Evolutionary conservation across 2,797 vertebrate genomes (phyloP).

Genomic region (Apodemus agrarius): DNA sequence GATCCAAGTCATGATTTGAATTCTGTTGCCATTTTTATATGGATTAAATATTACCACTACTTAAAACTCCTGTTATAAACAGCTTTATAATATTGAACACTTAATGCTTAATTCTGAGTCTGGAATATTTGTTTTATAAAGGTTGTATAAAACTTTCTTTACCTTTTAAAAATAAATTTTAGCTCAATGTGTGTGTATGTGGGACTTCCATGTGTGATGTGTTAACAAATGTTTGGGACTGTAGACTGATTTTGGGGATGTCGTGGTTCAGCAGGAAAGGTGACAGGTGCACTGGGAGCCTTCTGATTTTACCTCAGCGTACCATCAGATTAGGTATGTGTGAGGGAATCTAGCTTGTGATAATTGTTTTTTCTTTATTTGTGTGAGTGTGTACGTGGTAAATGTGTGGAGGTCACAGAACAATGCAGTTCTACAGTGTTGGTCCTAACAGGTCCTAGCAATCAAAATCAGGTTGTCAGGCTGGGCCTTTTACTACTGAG

Average conservation of each 20-base stretch:
- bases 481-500: background rate
- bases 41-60: constrained; percentile 81
- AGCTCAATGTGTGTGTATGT: constrained; percentile 70
- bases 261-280: background rate
- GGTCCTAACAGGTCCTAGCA: background rate
- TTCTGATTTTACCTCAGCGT: background rate
- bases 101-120: constrained; percentile 72
- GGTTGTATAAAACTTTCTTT: constrained; percentile 68
- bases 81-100: constrained; percentile 86
- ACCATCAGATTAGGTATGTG: background rate
- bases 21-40: constrained; percentile 84
- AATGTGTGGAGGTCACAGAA: background rate
- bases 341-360: background rate
- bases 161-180: constrained; percentile 86
- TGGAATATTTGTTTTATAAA: constrained; percentile 80
- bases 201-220: background rate
- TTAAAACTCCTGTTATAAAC: constrained; percentile 82
- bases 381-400: too few relatives aligned
- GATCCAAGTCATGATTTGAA: constrained; percentile 80
- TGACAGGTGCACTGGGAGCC: background rate
- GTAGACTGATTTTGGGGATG: background rate
- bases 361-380: background rate
- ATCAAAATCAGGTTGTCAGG: background rate
- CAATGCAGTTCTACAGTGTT: background rate
- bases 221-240: background rate